Percentiles rank a stretch among this genome's conserved stretches.
Conservation (phyloP, 1,140 invertebrate genomes). For the Orius insidiosus region DNA sequence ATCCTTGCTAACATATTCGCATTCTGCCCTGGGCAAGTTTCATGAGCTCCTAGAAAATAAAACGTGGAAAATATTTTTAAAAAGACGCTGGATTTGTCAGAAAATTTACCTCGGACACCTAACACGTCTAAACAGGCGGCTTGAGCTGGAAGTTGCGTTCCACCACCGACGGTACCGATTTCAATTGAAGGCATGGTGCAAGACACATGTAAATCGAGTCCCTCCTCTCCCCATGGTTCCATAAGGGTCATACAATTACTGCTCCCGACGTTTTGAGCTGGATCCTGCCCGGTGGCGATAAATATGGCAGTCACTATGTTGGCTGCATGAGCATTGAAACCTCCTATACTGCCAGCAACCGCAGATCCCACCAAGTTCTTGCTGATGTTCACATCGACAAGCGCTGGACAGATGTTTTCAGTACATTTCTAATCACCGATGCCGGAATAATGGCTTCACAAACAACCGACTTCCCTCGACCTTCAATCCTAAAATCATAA, state of each 20-base stretch:
- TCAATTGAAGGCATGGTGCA: constrained; percentile 98
- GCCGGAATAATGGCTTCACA: constrained; percentile 77
- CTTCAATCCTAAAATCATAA: no score
- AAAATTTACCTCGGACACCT: constrained; percentile 44
- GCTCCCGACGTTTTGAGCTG: constrained; percentile 91
- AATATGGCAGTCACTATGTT: constrained; percentile 98
- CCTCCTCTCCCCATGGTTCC: constrained; percentile 63
- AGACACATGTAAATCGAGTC: constrained; percentile 81
- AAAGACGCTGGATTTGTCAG: no score
- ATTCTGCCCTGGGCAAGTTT: constrained; percentile 63
- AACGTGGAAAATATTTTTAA: no score
- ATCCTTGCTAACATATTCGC: constrained; percentile 75
- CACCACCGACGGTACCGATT: constrained; percentile 93
- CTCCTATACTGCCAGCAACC: constrained; percentile 81
- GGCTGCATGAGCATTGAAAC: constrained; percentile 95
- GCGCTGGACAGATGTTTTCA: constrained; percentile 75
- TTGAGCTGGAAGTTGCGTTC: constrained; percentile 87
- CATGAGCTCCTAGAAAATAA: no score
- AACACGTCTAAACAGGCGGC: constrained; percentile 80
- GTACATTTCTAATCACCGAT: constrained; percentile 48
- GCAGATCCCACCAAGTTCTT: constrained; percentile 94
- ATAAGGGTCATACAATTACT: constrained; percentile 94
- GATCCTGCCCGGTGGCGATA: constrained; percentile 96
- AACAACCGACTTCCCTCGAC: constrained; percentile 90
- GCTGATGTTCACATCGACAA: constrained; percentile 79